Evolutionary conservation across 2,888 invertebrate genomes (phyloP).

Genomic region (Rhagonycha fulva): DNA sequence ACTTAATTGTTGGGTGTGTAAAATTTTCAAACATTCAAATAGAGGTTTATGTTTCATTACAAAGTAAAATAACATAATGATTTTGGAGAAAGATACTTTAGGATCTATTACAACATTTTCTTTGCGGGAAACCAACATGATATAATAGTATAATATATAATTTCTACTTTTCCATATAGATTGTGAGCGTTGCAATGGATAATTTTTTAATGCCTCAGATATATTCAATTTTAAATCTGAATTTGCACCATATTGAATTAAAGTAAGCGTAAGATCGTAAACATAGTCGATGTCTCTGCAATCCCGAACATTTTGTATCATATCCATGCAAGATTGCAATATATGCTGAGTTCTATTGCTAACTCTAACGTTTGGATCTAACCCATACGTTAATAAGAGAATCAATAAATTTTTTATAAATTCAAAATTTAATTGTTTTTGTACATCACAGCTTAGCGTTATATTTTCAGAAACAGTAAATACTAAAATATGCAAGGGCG

Average conservation of each 20-base stretch:
- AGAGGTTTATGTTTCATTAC: constrained; percentile 71
- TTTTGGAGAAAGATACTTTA: constrained; percentile 65
- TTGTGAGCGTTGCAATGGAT: constrained; percentile 47
- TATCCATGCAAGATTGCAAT: constrained; percentile 69
- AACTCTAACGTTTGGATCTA: constrained; percentile 66
- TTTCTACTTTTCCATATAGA: constrained; percentile 63
- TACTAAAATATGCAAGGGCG: constrained; percentile 71
- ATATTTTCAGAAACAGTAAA: constrained; percentile 74
- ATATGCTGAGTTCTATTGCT: constrained; percentile 69
- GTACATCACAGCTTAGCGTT: constrained; percentile 67
- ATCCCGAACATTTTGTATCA: constrained; percentile 70
- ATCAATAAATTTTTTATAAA: constrained; percentile 72
- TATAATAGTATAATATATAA: constrained; percentile 71
- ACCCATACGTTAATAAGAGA: constrained; percentile 67
- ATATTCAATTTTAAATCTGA: constrained; percentile 66
- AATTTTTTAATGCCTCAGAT: constrained; percentile 54
- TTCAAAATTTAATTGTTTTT: constrained; percentile 69
- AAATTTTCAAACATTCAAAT: constrained; percentile 70
- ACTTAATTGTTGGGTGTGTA: constrained; percentile 66
- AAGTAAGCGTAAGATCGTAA: constrained; percentile 69
- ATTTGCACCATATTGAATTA: constrained; percentile 76
- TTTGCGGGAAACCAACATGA: constrained; percentile 71
- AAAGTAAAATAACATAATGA: constrained; percentile 67
- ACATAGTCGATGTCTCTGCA: constrained; percentile 71
- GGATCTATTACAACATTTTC: constrained; percentile 66